Conservation (phyloP, 2,113 vertebrate genomes). For the Tympanuchus pallidicinctus region DNA sequence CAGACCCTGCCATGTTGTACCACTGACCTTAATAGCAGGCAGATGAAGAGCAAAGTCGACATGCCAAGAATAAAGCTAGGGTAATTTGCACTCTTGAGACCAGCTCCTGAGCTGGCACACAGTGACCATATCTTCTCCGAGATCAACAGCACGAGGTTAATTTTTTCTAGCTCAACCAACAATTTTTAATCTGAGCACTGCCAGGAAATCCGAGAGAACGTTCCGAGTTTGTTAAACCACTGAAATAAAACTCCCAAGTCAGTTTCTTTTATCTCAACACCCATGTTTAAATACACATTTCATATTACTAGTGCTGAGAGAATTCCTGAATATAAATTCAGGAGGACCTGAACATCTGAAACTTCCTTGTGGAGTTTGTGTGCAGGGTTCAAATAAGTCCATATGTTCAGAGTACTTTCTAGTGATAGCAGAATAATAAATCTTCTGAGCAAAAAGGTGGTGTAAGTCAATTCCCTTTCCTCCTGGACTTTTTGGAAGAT, state of each 20-base stretch:
- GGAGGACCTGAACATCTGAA: neutral
- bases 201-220: neutral
- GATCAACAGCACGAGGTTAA: accelerated
- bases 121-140: neutral
- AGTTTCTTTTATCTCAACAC: slow-evolving; percentile 2
- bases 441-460: neutral
- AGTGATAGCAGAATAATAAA: neutral
- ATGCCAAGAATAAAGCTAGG: slow-evolving; percentile 37
- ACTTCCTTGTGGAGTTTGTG: neutral
- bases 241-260: slow-evolving; percentile 1
- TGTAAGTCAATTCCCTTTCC: neutral
- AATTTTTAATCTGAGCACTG: neutral
- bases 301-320: neutral
- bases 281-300: neutral
- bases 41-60: slow-evolving; percentile 64
- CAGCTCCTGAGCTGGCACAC: neutral
- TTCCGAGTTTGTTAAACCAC: neutral
- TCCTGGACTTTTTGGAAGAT: neutral
- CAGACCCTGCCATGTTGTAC: slow-evolving; percentile 41
- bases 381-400: neutral
- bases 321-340: neutral
- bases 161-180: neutral
- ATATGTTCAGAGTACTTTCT: neutral
- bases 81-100: slow-evolving; percentile 31
- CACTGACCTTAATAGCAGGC: slow-evolving; percentile 37